Conservation (phyloP, 2,797 vertebrate genomes). For the Aselliscus stoliczkanus region DNA sequence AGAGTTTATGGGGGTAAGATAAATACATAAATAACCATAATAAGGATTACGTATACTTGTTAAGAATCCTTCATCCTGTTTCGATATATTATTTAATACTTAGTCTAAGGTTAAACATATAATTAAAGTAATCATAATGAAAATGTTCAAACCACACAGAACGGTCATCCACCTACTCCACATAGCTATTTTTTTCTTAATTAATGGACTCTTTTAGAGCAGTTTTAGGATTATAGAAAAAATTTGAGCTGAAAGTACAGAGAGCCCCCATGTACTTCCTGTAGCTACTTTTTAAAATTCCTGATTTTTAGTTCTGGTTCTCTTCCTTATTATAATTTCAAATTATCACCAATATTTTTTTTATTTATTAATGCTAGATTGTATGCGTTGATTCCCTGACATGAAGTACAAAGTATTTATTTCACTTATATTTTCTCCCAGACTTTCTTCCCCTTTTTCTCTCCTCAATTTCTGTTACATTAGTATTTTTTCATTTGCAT, state of each 20-base stretch:
- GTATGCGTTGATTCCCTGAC: background rate
- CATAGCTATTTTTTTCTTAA: background rate
- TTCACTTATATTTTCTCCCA: background rate
- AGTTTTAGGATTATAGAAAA: slow-evolving; percentile 20
- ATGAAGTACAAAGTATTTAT: background rate
- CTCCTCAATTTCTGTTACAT: background rate
- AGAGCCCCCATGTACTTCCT: background rate
- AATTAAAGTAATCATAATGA: slow-evolving; percentile 48
- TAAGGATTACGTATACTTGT: background rate
- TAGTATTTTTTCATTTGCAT: slow-evolving; percentile 25
- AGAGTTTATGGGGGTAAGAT: background rate
- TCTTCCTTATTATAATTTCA: background rate
- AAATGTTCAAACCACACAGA: background rate
- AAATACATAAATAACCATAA: background rate
- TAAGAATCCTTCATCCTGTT: background rate
- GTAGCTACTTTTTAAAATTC: background rate
- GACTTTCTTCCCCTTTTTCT: background rate
- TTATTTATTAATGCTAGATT: slow-evolving; percentile 5
- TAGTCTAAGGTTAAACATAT: background rate
- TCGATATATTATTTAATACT: slow-evolving; percentile 29
- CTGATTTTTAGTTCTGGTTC: background rate
- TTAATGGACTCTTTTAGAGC: background rate
- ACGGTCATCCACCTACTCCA: background rate
- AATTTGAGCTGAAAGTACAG: background rate
- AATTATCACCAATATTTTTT: background rate